Evolutionary conservation across 1,140 invertebrate species (phyloP).

Genomic region (Asobara japonica): DNA sequence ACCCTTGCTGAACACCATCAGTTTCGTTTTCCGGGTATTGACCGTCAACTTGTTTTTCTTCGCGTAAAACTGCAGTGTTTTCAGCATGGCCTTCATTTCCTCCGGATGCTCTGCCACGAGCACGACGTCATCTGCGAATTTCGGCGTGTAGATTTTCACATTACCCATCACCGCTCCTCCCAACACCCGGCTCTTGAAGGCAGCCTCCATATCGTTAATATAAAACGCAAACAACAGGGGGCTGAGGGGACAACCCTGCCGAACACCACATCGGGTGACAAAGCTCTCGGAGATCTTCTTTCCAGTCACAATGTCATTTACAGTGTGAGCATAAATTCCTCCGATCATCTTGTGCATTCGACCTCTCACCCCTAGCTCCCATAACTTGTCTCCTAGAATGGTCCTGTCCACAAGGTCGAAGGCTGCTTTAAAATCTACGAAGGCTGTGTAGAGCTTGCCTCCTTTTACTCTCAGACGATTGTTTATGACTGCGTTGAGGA

Average conservation of each 20-base stretch:
- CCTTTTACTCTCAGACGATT: slow-evolving; percentile 14
- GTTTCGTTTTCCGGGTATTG: not conserved
- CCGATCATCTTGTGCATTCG: not conserved
- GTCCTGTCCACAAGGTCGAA: not conserved
- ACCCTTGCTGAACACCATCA: not conserved
- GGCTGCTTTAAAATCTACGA: slow-evolving; percentile 17
- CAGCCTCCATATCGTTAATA: not conserved
- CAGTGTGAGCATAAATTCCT: not conserved
- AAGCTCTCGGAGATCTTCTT: not conserved
- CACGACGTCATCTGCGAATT: slow-evolving; percentile 26
- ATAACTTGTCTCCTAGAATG: not conserved
- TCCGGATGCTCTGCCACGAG: slow-evolving; percentile 5
- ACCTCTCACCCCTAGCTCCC: not conserved
- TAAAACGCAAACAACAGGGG: not conserved
- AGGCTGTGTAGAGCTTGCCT: not conserved
- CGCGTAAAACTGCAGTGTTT: not conserved
- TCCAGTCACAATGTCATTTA: not conserved
- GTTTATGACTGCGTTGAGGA: not conserved
- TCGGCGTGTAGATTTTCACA: not conserved
- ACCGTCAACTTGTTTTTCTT: not conserved
- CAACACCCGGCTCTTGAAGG: not conserved
- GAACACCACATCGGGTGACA: not conserved
- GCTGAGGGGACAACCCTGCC: not conserved
- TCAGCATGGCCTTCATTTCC: slow-evolving; percentile 16
- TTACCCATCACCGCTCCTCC: not conserved